These are phyloP conservation scores for Laothoe populi DNA, from an alignment of 2,888 invertebrate species.

Conservation along the genomic window DNA sequence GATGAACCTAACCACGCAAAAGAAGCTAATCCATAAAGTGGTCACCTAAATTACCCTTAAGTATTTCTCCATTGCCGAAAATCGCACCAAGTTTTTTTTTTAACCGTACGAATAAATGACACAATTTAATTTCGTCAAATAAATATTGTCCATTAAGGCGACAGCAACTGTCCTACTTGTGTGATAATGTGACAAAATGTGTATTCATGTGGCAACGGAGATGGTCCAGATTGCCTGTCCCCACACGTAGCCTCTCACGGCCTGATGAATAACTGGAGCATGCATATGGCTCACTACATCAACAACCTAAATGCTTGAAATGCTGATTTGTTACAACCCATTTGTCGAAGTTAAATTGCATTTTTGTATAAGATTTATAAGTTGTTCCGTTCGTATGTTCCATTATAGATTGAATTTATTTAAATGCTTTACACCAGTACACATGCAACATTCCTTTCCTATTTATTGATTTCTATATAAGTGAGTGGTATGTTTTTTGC, in stretches of 20 bases:
- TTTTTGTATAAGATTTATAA: neutral
- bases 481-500: too few species aligned
- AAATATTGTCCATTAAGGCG: neutral
- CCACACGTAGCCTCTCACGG: neutral
- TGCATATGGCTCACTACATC: conserved; percentile 3
- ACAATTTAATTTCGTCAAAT: neutral
- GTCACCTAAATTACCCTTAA: too few species aligned
- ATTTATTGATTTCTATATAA: too few species aligned
- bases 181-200: conserved; percentile 30
- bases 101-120: too few species aligned
- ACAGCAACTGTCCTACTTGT: conserved; percentile 19
- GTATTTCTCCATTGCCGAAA: too few species aligned
- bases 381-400: neutral
- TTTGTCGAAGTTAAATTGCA: neutral
- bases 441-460: too few species aligned
- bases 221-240: neutral
- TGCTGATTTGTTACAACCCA: neutral
- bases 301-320: conserved; percentile 1
- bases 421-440: too few species aligned
- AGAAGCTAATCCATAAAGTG: too few species aligned
- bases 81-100: too few species aligned
- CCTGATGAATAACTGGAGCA: conserved; percentile 9
- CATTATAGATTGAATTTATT: neutral
- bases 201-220: conserved; percentile 31
- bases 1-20: too few species aligned